These are phyloP conservation scores for Catostylus mosaicus DNA, from an alignment of 30 jellyfish, hydroid and myxozoan species.

Conservation along the genomic window DNA sequence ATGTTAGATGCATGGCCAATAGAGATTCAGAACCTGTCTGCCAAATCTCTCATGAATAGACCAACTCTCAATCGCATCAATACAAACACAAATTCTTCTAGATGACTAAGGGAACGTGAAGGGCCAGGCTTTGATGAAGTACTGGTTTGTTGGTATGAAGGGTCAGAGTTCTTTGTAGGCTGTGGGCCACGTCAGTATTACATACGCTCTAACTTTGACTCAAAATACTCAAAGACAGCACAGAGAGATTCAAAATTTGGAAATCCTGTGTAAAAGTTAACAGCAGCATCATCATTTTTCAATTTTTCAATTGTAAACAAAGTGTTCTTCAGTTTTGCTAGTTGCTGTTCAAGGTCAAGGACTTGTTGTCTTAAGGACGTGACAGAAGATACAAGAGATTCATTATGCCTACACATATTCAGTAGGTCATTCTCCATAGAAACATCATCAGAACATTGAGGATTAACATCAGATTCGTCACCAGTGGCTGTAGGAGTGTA, in stretches of 20 bases:
- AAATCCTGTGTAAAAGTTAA: slow-evolving; percentile 6
- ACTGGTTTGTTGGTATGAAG: slow-evolving; percentile 26
- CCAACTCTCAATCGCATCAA: slow-evolving; percentile 65
- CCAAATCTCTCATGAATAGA: slow-evolving; percentile 60
- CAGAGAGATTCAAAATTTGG: slow-evolving; percentile 12
- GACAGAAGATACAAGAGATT: slow-evolving; percentile 14
- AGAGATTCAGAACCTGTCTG: slow-evolving; percentile 63
- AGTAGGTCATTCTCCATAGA: slow-evolving; percentile 22
- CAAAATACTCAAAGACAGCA: slow-evolving; percentile 30
- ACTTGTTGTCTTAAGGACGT: slow-evolving; percentile 27
- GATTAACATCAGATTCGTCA: slow-evolving; percentile 20
- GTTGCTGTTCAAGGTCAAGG: slow-evolving; percentile 28
- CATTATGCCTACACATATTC: slow-evolving; percentile 26
- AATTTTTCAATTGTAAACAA: slow-evolving; percentile 8
- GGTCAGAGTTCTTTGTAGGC: slow-evolving; percentile 18
- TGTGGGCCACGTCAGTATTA: slow-evolving; percentile 20
- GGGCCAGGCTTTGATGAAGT: slow-evolving; percentile 31
- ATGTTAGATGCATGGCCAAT: slow-evolving; percentile 64
- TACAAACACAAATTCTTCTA: slow-evolving; percentile 30
- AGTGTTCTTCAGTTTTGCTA: slow-evolving; percentile 18
- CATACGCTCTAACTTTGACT: slow-evolving; percentile 20
- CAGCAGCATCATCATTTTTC: slow-evolving; percentile 26
- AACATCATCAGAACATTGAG: slow-evolving; percentile 16
- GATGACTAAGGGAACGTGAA: slow-evolving; percentile 25
- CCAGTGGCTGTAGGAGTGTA: neutral